Base-by-base conservation (phyloP, 2,113 vertebrate species). In the Oryzias woworae region DNA sequence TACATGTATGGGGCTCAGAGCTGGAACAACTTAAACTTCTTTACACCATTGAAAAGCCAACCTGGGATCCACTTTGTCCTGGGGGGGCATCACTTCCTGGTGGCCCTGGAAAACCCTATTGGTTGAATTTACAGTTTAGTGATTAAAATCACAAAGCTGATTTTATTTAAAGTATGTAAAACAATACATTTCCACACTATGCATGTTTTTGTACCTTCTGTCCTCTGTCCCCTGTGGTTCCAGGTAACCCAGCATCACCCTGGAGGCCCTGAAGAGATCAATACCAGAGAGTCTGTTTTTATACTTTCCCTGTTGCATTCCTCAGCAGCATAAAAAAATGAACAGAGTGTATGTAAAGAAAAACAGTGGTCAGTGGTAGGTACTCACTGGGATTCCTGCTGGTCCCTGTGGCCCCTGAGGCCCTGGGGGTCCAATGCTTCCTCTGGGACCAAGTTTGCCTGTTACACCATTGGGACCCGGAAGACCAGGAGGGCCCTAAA, bases 301-400 rank as follows among this genome's bases (percentile, higher is more conserved):
- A 36, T 36, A 10, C 31, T 36, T 36, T 36, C 7, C 31, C 7
- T 36, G 31, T 10, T 10, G 2, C 36, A 36, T 12, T 36, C 36
- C 36, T 36, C 4, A 28, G 36, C 36, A 36, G 8, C 8, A 36
- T 36, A 12, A 36, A 13, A 36, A 36, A 36, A 7, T 8, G 1
- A 36, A 7, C 31, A 12, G 36, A 36, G 36, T 12, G 8, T 36
- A 2, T 12, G 36, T 36, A 13, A 36, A n/a, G 3, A 8, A 41
- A 49, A 62, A 48, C 56, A 77, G 44, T 68, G 59, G 52, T 52
- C 5, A 16, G 68, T 45, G 28, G 53, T 69, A 65, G 66, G 77
- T 81, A 85, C 93, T 94, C 91, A 96, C 95, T 82, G 75, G 85
- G 75, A 90, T 92, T 81, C 95, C 95, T 67, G 80, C 7, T 0